These are phyloP conservation scores for Calliphora vomitoria DNA, from an alignment of 2,888 invertebrate species.

Conservation along the genomic window DNA sequence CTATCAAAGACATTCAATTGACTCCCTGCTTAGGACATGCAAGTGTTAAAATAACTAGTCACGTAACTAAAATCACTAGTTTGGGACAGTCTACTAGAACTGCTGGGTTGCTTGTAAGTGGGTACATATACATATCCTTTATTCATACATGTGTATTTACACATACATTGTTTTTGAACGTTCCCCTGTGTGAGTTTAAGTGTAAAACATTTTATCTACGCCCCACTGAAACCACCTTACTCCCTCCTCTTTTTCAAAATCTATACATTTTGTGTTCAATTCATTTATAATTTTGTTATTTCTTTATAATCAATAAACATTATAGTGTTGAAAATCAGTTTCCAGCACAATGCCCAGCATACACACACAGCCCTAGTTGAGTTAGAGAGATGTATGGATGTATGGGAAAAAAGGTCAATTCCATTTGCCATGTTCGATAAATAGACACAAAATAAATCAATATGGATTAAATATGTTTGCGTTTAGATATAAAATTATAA, in stretches of 20 bases:
- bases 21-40: too few relatives aligned
- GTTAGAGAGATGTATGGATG: not conserved
- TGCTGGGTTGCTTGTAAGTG: too few relatives aligned
- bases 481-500: conserved; percentile 47
- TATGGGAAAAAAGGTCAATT: conserved; percentile 3
- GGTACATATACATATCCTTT: not conserved
- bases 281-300: conserved; percentile 54
- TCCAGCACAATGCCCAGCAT: not conserved
- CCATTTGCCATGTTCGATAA: conserved; percentile 14
- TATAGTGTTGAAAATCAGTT: conserved; percentile 36
- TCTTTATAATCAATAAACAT: conserved; percentile 41
- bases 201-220: conserved; percentile 1
- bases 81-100: too few relatives aligned
- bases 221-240: not conserved
- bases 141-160: not conserved
- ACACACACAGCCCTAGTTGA: not conserved
- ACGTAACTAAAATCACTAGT: too few relatives aligned
- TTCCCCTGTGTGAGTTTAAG: not conserved
- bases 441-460: conserved; percentile 50
- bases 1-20: too few relatives aligned
- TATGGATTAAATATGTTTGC: conserved; percentile 49
- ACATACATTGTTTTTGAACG: not conserved
- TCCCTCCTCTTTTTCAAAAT: not conserved
- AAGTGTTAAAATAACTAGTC: too few relatives aligned
- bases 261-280: conserved; percentile 13